Evolutionary conservation across 2,113 vertebrate species (phyloP), one percentile per base, ranked within the genome.

Genomic region (Xyliphius kryptos): DNA sequence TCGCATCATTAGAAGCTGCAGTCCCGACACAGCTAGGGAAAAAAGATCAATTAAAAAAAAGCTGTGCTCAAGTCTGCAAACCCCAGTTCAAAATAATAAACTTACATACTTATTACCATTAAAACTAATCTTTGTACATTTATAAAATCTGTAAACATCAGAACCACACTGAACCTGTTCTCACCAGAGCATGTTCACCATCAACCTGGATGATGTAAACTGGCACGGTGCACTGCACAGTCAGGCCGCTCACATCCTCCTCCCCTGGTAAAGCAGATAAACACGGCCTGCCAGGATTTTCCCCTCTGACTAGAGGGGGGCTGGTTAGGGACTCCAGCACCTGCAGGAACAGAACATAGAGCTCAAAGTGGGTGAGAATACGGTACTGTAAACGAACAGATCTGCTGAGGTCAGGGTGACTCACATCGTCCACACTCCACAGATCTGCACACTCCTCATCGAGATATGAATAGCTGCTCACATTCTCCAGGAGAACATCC

Each of bases 191-290:
- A 50, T 81, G 79, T 56, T 87, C 85, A 3, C 82, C 80, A 15
- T 77, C 75, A 13, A 88, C 74, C 72, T 89, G 84, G 44, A 88
- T 83, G 73, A 89, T 80, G 68, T 86, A 89, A 11, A 80, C 47
- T 5, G 87, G 85, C 68, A 87, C 76, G 6, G 80, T 70, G 61
- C 85, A 89, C 15, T 86, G 86, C 21, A 86, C 48, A 9, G 79
- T 22, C 67, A 86, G 38, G 49, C 76, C 69, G 43, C 63, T 76
- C 67, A 83, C 60, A 12, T 86, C 81, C 2, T 81, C 80, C 0
- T 52, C 14, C 19, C 37, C 54, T 0, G 69, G 19, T 6, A 72
- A 78, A 19, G 64, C 19, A 1, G 67, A 16, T 2, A 63, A 66
- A 5, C 57, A 3, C 5, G 74, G 73, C 26, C 26, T 22, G 74